Evolutionary conservation across 2,888 invertebrate species (phyloP).

Genomic region (Lathronympha strigana): DNA sequence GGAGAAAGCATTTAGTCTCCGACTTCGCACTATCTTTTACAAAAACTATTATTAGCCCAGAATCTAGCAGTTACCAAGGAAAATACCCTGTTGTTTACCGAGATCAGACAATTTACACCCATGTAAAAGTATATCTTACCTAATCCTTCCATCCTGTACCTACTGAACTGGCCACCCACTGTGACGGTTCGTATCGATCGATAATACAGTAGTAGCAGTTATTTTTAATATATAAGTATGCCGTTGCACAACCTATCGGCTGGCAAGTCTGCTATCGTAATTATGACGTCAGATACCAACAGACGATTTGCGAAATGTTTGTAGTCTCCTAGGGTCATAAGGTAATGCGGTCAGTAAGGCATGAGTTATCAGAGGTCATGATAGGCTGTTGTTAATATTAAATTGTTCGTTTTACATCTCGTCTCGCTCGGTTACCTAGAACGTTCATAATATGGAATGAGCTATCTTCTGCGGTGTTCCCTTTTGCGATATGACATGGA

Average conservation of each 20-base stretch:
- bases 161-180: conserved; percentile 6
- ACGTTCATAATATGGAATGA: too few relatives aligned
- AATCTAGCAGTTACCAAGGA: too few relatives aligned
- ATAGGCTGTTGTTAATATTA: not conserved
- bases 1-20: too few relatives aligned
- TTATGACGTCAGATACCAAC: conserved; percentile 15
- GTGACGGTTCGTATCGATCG: conserved; percentile 11
- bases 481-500: too few relatives aligned
- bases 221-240: conserved; percentile 25
- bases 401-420: not conserved
- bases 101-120: too few relatives aligned
- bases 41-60: too few relatives aligned
- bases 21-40: too few relatives aligned
- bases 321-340: conserved; percentile 9
- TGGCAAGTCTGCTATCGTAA: conserved; percentile 17
- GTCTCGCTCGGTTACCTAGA: too few relatives aligned
- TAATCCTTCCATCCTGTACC: not conserved
- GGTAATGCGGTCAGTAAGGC: conserved; percentile 20
- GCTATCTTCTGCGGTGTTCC: too few relatives aligned
- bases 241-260: conserved; percentile 24
- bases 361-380: conserved; percentile 13
- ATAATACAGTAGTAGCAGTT: conserved; percentile 7
- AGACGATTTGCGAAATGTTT: conserved; percentile 17
- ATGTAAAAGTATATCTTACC: too few relatives aligned
- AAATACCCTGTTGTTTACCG: too few relatives aligned